Conservation (phyloP, 2,113 vertebrate species). For the Bambusicola thoracicus region DNA sequence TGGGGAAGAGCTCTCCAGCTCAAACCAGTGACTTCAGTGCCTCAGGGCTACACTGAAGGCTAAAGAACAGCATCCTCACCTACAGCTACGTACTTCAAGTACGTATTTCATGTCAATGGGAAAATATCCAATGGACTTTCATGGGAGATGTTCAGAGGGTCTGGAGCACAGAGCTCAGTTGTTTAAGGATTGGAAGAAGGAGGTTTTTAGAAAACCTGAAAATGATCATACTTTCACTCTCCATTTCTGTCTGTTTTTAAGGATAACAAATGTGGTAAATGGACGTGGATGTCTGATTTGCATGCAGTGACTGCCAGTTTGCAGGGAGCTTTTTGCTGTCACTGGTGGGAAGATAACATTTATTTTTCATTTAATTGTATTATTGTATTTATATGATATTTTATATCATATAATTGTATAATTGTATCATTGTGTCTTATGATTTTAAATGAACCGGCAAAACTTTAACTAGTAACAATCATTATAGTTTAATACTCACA, state of each 20-base stretch:
- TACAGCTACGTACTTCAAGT: background rate
- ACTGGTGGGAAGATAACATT: background rate
- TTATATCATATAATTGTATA: background rate
- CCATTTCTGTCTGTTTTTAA: background rate
- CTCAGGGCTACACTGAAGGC: background rate
- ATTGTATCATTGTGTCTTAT: background rate
- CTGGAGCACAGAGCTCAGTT: background rate
- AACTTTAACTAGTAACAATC: background rate
- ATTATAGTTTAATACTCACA: background rate
- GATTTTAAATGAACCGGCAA: background rate
- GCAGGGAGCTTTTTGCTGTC: background rate
- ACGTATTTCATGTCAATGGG: background rate
- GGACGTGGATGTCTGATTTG: background rate
- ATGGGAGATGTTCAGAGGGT: background rate
- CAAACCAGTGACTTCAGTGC: background rate
- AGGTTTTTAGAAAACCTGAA: background rate
- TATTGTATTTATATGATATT: no score
- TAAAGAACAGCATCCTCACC: background rate
- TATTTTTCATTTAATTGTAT: background rate
- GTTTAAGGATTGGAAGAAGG: background rate
- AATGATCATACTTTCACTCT: background rate
- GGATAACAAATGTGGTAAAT: background rate
- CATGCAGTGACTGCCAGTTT: background rate
- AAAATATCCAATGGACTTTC: background rate
- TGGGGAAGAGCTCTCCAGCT: background rate